Evolutionary conservation across 2,888 invertebrate species (phyloP).

Genomic region (Liodrosophila aerea): DNA sequence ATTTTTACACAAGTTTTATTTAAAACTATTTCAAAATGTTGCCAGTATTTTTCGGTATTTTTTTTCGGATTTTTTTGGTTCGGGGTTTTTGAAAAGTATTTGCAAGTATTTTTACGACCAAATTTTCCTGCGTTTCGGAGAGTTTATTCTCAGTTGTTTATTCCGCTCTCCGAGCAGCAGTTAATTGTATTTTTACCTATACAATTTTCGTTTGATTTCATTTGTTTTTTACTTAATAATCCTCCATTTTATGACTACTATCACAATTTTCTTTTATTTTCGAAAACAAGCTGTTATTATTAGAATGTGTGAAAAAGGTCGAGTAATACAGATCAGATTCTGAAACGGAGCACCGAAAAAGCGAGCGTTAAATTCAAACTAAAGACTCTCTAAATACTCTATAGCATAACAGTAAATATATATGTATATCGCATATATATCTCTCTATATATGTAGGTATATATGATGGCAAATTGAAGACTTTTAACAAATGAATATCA

Average conservation of each 20-base stretch:
- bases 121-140: conserved; percentile 17
- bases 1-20: conserved; percentile 62
- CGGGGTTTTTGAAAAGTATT: conserved; percentile 40
- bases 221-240: conserved; percentile 61
- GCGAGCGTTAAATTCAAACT: conserved; percentile 31
- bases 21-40: conserved; percentile 71
- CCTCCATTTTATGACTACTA: conserved; percentile 66
- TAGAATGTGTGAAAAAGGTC: conserved; percentile 31
- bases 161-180: conserved; percentile 6
- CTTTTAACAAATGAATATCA: conserved; percentile 24
- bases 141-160: not conserved
- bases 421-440: not conserved
- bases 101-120: conserved; percentile 19
- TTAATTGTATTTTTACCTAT: conserved; percentile 36
- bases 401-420: conserved; percentile 2
- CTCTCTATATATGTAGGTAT: not conserved
- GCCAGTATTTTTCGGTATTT: conserved; percentile 21
- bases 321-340: conserved; percentile 6
- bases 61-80: conserved; percentile 26
- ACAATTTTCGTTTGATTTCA: conserved; percentile 56
- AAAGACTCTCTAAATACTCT: conserved; percentile 13
- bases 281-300: conserved; percentile 64
- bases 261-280: conserved; percentile 69
- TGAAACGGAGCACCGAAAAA: conserved; percentile 45
- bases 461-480: conserved; percentile 23